phyloP scores from a whole-genome alignment of 2,113 vertebrate species.

The Cervus canadensis region DNA sequence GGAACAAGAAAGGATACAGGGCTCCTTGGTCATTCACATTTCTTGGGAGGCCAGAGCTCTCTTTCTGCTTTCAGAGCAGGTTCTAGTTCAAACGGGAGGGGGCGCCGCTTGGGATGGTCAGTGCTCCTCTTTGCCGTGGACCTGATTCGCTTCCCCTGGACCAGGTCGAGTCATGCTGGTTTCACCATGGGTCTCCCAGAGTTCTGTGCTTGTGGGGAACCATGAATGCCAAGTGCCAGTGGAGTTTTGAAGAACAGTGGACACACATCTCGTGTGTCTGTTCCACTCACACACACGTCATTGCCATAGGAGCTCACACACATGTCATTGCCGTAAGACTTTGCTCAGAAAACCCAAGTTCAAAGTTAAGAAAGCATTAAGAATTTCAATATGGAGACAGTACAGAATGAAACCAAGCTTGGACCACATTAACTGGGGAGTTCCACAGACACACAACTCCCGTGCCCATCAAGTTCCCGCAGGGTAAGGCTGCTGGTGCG shows the following conservation, averaged over 20 bases:
- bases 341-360: neutral
- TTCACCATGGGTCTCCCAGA: accelerated
- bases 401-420: accelerated
- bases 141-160: accelerated
- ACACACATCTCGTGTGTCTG: accelerated
- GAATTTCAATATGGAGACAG: neutral
- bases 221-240: accelerated
- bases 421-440: neutral
- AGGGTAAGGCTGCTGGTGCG: accelerated
- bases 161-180: accelerated
- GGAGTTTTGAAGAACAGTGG: accelerated
- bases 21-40: accelerated
- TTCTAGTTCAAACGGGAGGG: neutral
- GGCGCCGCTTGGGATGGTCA: accelerated
- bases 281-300: accelerated
- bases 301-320: accelerated
- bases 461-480: accelerated
- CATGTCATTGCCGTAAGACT: accelerated
- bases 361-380: neutral
- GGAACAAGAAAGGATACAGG: accelerated
- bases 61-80: neutral
- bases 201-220: neutral
- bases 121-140: accelerated
- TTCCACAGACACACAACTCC: neutral
- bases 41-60: accelerated